A percentile compares a stretch with the other conserved stretches of the same genome.
phyloP scores from a whole-genome alignment of 2,113 vertebrate species.

The Pygoscelis antarcticus region DNA sequence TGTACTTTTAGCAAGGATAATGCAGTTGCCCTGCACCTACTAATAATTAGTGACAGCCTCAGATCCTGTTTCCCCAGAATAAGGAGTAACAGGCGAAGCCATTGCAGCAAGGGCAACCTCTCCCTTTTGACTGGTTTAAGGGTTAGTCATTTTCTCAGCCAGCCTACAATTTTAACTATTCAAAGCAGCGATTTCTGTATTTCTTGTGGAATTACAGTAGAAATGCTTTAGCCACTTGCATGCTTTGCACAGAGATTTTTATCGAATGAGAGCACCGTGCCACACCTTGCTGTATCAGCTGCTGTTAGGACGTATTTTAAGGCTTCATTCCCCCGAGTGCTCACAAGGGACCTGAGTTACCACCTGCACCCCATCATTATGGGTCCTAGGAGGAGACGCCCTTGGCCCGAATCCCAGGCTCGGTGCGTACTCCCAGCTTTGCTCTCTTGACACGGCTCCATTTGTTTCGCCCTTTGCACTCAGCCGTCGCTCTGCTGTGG shows the following conservation, averaged over 20 bases:
- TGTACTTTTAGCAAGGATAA: not conserved
- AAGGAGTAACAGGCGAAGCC: not conserved
- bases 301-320: not conserved
- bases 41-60: not conserved
- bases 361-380: slow-evolving; percentile 15
- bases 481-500: not conserved
- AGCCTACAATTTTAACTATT: not conserved
- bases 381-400: not conserved
- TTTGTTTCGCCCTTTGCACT: not conserved
- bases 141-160: not conserved
- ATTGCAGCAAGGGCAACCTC: not conserved
- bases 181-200: not conserved
- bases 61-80: not conserved
- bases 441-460: not conserved
- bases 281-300: not conserved
- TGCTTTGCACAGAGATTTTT: not conserved
- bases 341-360: not conserved
- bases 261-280: fast-evolving
- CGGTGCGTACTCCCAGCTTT: not conserved
- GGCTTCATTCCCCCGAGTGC: not conserved
- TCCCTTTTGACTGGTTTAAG: fast-evolving
- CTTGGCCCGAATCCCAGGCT: not conserved
- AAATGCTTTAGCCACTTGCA: not conserved
- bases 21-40: not conserved
- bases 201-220: not conserved